Base-by-base conservation (phyloP, 2,113 vertebrate species). In the Struthidea cinerea region DNA sequence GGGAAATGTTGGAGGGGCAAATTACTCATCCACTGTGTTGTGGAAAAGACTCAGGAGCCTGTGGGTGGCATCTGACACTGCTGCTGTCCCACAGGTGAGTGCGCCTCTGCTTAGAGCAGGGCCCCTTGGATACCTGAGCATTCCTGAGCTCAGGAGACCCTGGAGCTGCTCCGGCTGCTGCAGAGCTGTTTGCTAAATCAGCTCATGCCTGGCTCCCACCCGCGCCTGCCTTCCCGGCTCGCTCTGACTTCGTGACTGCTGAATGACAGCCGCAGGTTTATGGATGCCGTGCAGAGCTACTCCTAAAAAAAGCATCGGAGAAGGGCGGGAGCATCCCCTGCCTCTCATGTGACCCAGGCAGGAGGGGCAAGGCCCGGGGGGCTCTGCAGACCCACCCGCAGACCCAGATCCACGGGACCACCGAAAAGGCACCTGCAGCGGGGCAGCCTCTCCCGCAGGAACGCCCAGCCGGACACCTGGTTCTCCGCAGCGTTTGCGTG, bases 1-100 rank as follows among this genome's bases (percentile, higher is more conserved):
- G 53, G 63, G 44, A 22, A n/a, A 10, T 1, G 3, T 20, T 3
- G 83, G 21, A 35, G 63, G 32, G 32, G 32, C 47, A 19, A 26
- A 75, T 63, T 11, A 16, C 56, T 68, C 82, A 41, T 20, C 47
- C 4, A 0, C 52, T 2, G 76, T 2, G 17, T 2, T 1, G 1
- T 2, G 67, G 32, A 1, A 20, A 65, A 28, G 76, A 28, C 52
- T 90, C 61, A 3, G 32, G 11, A 50, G 49, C 57, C 93, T 1
- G 71, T 22, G 93, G 75, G 67, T 16, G 91, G 70, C 75, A 55
- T 3, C 23, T 53, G 93, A n/a, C 37, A 1, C 37, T 2, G 63
- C 84, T 20, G 80, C 84, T 46, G 84, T 27, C 68, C 13, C 21
- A 6, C 56, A 24, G 90, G 96, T 63, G 91, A 84, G 81, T 3